Percentiles rank a stretch among this genome's conserved stretches.
Evolutionary conservation across 2,888 invertebrate species (phyloP).

Genomic region (Phorcus lineatus): DNA sequence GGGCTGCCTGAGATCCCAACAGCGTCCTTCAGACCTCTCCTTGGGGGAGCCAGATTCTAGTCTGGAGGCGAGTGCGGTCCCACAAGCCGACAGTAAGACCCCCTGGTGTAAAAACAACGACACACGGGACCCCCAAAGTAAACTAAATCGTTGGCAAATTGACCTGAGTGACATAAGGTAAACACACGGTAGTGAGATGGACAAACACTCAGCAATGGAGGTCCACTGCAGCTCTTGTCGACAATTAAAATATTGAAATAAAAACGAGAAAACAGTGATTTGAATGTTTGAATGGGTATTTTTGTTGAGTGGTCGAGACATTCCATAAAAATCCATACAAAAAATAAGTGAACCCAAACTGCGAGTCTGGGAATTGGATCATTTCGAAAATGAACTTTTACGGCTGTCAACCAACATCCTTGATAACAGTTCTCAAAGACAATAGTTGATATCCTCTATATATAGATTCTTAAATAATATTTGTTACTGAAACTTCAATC

Average conservation of each 20-base stretch:
- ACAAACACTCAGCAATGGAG: neutral
- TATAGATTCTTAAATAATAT: no score
- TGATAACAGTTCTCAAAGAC: no score
- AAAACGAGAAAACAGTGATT: neutral
- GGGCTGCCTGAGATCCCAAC: neutral
- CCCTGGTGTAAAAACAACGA: neutral
- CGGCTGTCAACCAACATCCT: no score
- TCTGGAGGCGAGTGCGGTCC: no score
- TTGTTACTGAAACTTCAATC: no score
- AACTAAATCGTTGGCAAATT: slow-evolving; percentile 2
- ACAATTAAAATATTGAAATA: neutral
- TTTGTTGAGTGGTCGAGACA: neutral
- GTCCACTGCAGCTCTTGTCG: neutral
- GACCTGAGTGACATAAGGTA: neutral
- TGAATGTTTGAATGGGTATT: neutral
- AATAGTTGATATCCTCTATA: no score
- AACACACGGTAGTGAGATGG: neutral
- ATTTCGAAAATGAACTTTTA: no score
- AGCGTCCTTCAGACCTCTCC: no score
- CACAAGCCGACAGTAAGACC: neutral
- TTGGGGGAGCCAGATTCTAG: neutral
- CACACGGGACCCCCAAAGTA: neutral
- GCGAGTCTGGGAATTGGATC: no score
- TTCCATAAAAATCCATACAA: neutral
- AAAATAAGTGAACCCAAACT: no score